A percentile compares a stretch with the other conserved stretches of the same genome.
These are phyloP conservation scores for Brienomyrus brachyistius DNA, from an alignment of 2,113 vertebrate species.

Conservation along the genomic window DNA sequence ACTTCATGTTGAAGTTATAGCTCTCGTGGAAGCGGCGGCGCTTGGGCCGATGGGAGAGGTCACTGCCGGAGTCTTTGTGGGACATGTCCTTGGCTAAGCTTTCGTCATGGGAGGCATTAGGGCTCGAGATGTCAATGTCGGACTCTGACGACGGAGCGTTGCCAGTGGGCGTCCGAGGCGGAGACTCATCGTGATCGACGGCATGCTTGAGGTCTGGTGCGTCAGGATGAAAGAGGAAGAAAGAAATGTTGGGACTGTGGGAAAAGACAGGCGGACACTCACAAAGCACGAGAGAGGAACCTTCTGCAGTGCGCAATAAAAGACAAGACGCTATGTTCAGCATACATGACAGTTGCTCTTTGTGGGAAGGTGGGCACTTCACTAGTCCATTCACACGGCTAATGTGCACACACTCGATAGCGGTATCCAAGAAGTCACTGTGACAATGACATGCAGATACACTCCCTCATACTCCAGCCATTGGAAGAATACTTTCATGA, in stretches of 20 bases:
- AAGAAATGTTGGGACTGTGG: neutral
- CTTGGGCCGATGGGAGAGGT: conserved; percentile 90
- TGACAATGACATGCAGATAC: neutral
- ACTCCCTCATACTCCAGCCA: neutral
- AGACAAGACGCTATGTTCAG: neutral
- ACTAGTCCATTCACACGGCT: neutral
- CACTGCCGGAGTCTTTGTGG: conserved; percentile 88
- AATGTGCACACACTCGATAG: neutral
- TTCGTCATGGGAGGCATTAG: conserved; percentile 92
- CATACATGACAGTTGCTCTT: neutral
- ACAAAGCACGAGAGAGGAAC: neutral
- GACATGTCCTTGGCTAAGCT: conserved; percentile 85
- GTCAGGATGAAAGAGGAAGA: conserved; percentile 17
- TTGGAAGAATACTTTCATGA: neutral
- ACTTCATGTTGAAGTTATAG: conserved; percentile 99
- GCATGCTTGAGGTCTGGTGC: conserved; percentile 78
- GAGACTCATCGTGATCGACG: conserved; percentile 89
- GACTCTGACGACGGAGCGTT: conserved; percentile 98
- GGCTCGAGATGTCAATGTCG: conserved; percentile 96
- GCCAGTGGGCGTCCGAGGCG: conserved; percentile 90
- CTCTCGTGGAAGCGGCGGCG: conserved; percentile 96
- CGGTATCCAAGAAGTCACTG: neutral
- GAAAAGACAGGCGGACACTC: neutral
- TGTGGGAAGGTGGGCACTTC: neutral
- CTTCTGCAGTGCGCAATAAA: neutral